Conservation (phyloP, 92 coral and sea anemone species). For the Epizoanthus rinbou region DNA sequence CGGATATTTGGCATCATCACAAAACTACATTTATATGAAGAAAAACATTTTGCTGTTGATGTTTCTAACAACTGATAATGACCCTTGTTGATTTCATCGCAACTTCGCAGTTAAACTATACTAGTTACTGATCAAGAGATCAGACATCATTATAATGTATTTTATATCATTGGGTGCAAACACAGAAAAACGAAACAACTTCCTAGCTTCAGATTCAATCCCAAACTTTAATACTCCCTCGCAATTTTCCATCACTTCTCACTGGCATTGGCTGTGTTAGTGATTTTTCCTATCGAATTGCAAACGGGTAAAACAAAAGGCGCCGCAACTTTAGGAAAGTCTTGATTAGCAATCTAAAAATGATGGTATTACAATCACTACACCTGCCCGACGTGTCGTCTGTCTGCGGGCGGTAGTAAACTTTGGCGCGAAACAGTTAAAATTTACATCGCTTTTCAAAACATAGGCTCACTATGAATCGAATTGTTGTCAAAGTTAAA, state of each 20-base stretch:
- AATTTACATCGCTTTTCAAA: constrained; percentile 44
- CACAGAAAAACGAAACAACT: background rate
- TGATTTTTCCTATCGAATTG: constrained; percentile 14
- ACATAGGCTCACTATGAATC: constrained; percentile 7
- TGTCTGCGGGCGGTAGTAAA: constrained; percentile 39
- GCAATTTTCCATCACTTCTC: too few species aligned
- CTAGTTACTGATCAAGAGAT: constrained; percentile 24
- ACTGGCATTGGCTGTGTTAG: background rate
- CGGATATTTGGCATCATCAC: background rate
- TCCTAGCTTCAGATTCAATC: background rate
- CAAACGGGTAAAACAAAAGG: constrained; percentile 11
- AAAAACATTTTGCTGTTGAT: background rate
- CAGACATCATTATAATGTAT: background rate
- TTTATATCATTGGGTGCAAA: too few species aligned
- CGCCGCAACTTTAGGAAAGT: background rate
- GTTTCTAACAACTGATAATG: constrained; percentile 2
- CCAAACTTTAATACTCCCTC: background rate
- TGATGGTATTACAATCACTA: constrained; percentile 20
- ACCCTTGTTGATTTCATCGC: constrained; percentile 20
- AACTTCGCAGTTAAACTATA: background rate
- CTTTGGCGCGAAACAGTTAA: constrained; percentile 39
- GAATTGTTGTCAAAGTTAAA: constrained; percentile 22
- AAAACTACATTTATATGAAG: background rate
- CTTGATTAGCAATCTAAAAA: constrained; percentile 31
- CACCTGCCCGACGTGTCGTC: constrained; percentile 39